Evolutionary conservation across 2,888 invertebrate species (phyloP).

Genomic region (Cistogaster globosa): DNA sequence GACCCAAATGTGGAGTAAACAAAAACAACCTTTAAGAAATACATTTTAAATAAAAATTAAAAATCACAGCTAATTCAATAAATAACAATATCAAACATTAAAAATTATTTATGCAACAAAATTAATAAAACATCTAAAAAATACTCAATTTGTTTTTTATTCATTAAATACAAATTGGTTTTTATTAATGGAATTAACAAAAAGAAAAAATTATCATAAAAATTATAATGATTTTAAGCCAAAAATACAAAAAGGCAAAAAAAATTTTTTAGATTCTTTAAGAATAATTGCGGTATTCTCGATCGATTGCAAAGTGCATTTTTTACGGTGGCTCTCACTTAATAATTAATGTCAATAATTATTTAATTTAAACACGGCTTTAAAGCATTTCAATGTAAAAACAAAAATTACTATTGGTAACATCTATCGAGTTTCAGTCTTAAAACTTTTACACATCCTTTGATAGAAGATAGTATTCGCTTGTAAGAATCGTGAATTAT

Average conservation of each 20-base stretch:
- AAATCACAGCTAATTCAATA: conserved; percentile 9
- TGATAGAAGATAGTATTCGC: too few relatives aligned
- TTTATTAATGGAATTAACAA: conserved; percentile 62
- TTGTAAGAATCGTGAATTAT: too few relatives aligned
- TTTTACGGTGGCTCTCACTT: too few relatives aligned
- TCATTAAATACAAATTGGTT: conserved; percentile 40
- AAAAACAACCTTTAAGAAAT: neutral
- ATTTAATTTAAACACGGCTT: too few relatives aligned
- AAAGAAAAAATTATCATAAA: conserved; percentile 44
- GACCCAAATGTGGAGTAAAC: neutral
- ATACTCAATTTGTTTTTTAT: conserved; percentile 5
- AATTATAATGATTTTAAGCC: conserved; percentile 41
- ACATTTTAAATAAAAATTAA: neutral
- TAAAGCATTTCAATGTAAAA: too few relatives aligned
- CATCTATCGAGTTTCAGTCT: too few relatives aligned
- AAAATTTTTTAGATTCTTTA: too few relatives aligned
- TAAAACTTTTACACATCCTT: too few relatives aligned
- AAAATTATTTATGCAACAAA: neutral
- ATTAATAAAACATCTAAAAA: neutral
- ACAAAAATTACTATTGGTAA: too few relatives aligned
- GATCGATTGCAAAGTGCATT: too few relatives aligned
- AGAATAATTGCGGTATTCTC: too few relatives aligned
- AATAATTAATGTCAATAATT: too few relatives aligned
- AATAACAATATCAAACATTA: neutral
- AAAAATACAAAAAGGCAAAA: conserved; percentile 1